A percentile compares a stretch with the other conserved stretches of the same genome.
Evolutionary conservation across 2,797 vertebrate species (phyloP).

Genomic region (Gymnoscopelus microlampas): DNA sequence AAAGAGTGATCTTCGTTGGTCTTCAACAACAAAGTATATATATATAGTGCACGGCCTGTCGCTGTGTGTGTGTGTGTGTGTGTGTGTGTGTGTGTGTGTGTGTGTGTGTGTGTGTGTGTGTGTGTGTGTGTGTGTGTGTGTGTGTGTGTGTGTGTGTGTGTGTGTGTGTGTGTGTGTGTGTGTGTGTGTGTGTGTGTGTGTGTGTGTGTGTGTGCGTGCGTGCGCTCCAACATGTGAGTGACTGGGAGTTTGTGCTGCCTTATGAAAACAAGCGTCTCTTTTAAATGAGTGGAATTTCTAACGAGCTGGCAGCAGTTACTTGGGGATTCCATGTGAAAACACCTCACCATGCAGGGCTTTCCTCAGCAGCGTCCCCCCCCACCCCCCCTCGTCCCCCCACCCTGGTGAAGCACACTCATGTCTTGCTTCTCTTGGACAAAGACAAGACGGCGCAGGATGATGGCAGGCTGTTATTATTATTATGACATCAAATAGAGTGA

Average conservation of each 20-base stretch:
- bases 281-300: constrained; percentile 73
- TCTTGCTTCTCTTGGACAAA: constrained; percentile 57
- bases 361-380: constrained; percentile 57
- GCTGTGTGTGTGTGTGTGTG: constrained; percentile 9
- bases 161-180: constrained; percentile 2
- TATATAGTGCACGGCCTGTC: constrained; percentile 34
- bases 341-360: constrained; percentile 72
- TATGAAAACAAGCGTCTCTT: constrained; percentile 56
- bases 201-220: constrained; percentile 15
- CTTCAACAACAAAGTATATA: no score
- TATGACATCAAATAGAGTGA: constrained; percentile 51
- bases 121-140: background rate
- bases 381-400: constrained; percentile 8
- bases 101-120: background rate
- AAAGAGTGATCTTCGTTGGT: constrained; percentile 41
- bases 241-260: constrained; percentile 2
- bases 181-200: background rate
- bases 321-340: constrained; percentile 73
- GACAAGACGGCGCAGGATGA: constrained; percentile 46
- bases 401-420: constrained; percentile 42
- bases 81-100: background rate
- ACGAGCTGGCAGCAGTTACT: constrained; percentile 52
- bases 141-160: background rate
- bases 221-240: constrained; percentile 2
- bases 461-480: constrained; percentile 46